Base-by-base conservation (phyloP, 2,888 invertebrate genomes). In the Apamea anceps region DNA sequence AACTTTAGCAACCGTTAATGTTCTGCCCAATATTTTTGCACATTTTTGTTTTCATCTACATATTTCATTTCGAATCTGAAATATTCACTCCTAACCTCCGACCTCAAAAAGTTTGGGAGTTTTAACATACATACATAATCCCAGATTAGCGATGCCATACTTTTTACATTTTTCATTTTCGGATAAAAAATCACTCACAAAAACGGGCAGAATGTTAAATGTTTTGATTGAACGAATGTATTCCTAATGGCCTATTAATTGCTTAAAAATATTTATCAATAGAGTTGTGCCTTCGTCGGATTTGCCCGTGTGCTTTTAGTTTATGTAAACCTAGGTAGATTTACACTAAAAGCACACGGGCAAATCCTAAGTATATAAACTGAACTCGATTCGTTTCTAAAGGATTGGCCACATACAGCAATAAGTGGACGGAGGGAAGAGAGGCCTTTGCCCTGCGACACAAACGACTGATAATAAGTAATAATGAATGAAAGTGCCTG, bases 101-200 rank as follows among this genome's bases (percentile, higher is more conserved):
- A 84, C 74, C 68, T 57, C 81, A 72, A 67, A 84, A 86, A 75
- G 74, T 86, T 84, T 18, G 60, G 68, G 75, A 78, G 51, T 82
- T 78, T 77, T 66, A 66, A 76, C 83, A 32, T n/a, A n/a, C n/a
- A 83, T 84, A 42, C 76, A 76, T 84, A 84, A 84, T 72, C 75
- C 86, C 83, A 74, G 83, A 82, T 84, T 84, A 86, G 74, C 78
- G 75, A 75, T 75, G 82, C 68, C 65, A 85, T 74, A 86, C 71
- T 74, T 84, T 82, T 74, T 66, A 73, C 70, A 77, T 86, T 77
- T 77, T 74, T 77, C 82, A 82, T 86, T 74, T 84, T 63, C 74
- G 37, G 51, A 68, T 72, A 45, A 77, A 85, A 74, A 77, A 77
- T 51, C n/a, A 65, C 51, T 72, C 57, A 54, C 45, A 62, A 51